These are phyloP conservation scores for Salticus scenicus DNA, from an alignment of 2,888 invertebrate species.

Conservation along the genomic window DNA sequence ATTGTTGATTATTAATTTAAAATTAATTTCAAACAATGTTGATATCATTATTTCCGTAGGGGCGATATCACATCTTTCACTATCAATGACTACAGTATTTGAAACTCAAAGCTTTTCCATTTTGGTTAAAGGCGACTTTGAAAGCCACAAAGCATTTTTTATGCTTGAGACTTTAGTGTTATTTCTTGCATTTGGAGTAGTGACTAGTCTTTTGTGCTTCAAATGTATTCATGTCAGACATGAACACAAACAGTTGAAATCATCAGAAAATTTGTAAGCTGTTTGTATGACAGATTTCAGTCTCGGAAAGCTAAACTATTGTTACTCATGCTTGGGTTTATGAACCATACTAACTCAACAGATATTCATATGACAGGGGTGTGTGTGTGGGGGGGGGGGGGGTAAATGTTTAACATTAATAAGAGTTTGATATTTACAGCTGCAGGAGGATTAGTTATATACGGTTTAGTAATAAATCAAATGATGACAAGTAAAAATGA, in stretches of 20 bases:
- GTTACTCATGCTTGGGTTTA: background rate
- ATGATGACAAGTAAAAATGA: background rate
- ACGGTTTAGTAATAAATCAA: background rate
- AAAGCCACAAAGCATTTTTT: background rate
- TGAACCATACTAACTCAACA: background rate
- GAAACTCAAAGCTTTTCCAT: constrained; percentile 11
- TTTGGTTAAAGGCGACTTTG: background rate
- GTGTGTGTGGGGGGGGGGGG: too few species aligned
- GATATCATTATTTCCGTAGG: too few species aligned
- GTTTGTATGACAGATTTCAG: background rate
- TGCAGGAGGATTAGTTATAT: background rate
- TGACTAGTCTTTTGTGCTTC: background rate
- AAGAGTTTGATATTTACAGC: background rate
- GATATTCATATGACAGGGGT: constrained; percentile 11
- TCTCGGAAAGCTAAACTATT: background rate
- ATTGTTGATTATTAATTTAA: too few species aligned
- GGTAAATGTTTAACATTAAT: constrained; percentile 11
- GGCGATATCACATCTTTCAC: too few species aligned
- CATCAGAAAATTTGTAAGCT: background rate
- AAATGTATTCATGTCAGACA: background rate
- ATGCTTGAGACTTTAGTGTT: background rate
- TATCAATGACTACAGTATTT: too few species aligned
- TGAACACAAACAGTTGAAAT: too few species aligned
- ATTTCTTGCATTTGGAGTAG: background rate
- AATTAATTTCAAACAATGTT: too few species aligned